Evolutionary conservation across 2,888 invertebrate species (phyloP), one percentile per base, ranked within the genome.

Genomic region (Drosophila monieri): DNA sequence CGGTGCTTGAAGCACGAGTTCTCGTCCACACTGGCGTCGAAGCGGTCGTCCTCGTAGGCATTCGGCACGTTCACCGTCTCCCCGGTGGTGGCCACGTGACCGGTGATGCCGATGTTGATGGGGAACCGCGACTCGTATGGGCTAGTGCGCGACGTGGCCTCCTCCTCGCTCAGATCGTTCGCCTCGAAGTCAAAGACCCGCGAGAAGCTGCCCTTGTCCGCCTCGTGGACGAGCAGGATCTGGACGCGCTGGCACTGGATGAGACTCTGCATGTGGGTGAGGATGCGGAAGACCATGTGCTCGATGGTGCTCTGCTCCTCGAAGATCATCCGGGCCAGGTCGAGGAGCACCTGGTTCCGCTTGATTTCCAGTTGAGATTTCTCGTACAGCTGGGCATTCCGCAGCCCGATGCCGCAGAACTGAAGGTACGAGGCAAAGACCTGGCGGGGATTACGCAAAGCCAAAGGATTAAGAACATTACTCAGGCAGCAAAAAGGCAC

Each of bases 291-390:
- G 68, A 98, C 97, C 94, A 98, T 96, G 92, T 97, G 97, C 90
- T 98, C 98, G 87, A 98, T 96, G 88, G 98, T 98, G 92, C 97
- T 97, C 92, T 98, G 98, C 92, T 98, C 98, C 91, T 98, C 97
- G 91, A 98, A 98, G 87, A 98, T 97, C 95, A 98, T 98, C 86
- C 97, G 93, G n/a, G 98, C 98, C 90, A 98, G 93, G 92, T 97
- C 97, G 79, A 98, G 93, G 62, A 98, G 93, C 76, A 98, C 97
- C 94, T 98, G 98, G 92, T 98, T 98, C 85, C 98, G 93, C 92
- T 97, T 98, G 80, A 98, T 97, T 93, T 98, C 98, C 90, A 98
- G 92, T 92, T 98, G 97, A 73, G 98, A 98, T 91, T 97, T 95
- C 92, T 98, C 98, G 91, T 98, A 98, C 39, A 98, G 94, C 91